Evolutionary conservation across 2,113 vertebrate genomes (phyloP).

Genomic region (Planiliza haematocheilus): DNA sequence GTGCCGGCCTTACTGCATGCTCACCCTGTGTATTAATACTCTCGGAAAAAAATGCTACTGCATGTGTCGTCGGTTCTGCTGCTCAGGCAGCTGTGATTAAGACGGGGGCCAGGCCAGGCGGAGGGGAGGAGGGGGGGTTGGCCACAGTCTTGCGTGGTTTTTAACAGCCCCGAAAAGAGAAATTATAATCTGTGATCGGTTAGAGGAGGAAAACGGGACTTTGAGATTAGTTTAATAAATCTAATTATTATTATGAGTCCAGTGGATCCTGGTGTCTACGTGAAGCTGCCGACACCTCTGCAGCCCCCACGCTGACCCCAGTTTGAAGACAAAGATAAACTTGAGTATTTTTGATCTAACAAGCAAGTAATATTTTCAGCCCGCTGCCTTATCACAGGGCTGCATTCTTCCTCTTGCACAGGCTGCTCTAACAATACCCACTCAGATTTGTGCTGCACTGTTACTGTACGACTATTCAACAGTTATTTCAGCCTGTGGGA

Average conservation of each 20-base stretch:
- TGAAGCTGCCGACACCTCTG: conserved; percentile 14
- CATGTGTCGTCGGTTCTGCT: conserved; percentile 73
- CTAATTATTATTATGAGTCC: no score
- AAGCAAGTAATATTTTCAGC: conserved; percentile 49
- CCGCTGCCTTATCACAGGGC: conserved; percentile 60
- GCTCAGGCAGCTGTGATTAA: conserved; percentile 76
- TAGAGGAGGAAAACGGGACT: conserved; percentile 1
- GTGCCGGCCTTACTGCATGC: conserved; percentile 49
- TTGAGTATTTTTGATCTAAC: conserved; percentile 31
- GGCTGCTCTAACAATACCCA: conserved; percentile 48
- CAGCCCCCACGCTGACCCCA: background rate
- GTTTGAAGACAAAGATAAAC: conserved; percentile 39
- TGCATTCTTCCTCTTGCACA: conserved; percentile 68
- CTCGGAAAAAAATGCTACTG: conserved; percentile 77
- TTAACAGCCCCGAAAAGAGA: conserved; percentile 52
- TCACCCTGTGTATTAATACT: conserved; percentile 76
- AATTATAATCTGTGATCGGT: background rate
- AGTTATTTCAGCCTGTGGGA: conserved; percentile 15
- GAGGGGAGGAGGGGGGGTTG: conserved; percentile 4
- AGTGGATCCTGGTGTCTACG: no score
- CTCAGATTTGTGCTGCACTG: conserved; percentile 46
- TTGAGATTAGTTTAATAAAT: background rate
- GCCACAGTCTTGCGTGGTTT: conserved; percentile 67
- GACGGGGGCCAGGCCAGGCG: conserved; percentile 13
- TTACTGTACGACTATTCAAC: conserved; percentile 15